Conservation (phyloP, 2,888 invertebrate genomes). For the Erebia aethiops region DNA sequence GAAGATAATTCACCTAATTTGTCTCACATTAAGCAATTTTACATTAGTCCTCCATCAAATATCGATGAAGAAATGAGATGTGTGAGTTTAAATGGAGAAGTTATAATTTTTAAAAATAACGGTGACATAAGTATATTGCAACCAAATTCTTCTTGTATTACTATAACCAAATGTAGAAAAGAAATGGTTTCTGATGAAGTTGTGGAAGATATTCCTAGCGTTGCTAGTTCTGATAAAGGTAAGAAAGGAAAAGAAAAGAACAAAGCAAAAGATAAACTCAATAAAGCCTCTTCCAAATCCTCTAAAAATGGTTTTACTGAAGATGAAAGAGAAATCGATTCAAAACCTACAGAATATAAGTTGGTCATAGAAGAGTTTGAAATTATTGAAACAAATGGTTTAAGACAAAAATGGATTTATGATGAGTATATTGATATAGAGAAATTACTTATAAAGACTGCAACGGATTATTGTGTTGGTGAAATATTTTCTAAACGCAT, state of each 20-base stretch:
- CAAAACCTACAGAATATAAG: constrained; percentile 52
- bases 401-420: constrained; percentile 60
- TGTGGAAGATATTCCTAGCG: constrained; percentile 48
- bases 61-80: constrained; percentile 67
- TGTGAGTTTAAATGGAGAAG: constrained; percentile 70
- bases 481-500: constrained; percentile 72
- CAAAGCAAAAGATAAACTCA: constrained; percentile 52
- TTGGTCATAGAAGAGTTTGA: constrained; percentile 67
- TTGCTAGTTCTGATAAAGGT: constrained; percentile 53
- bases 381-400: constrained; percentile 60
- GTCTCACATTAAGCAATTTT: constrained; percentile 70
- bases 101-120: constrained; percentile 62
- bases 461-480: constrained; percentile 69
- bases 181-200: constrained; percentile 42
- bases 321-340: constrained; percentile 41
- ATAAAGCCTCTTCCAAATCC: constrained; percentile 54
- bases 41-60: constrained; percentile 45
- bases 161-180: constrained; percentile 61
- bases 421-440: constrained; percentile 54
- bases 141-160: constrained; percentile 64
- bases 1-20: constrained; percentile 58
- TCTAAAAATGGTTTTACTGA: constrained; percentile 49
- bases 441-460: constrained; percentile 65
- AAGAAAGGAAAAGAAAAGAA: constrained; percentile 58
- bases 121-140: constrained; percentile 61